phyloP scores from a whole-genome alignment of 2,113 vertebrate species.

The Catagonus wagneri region DNA sequence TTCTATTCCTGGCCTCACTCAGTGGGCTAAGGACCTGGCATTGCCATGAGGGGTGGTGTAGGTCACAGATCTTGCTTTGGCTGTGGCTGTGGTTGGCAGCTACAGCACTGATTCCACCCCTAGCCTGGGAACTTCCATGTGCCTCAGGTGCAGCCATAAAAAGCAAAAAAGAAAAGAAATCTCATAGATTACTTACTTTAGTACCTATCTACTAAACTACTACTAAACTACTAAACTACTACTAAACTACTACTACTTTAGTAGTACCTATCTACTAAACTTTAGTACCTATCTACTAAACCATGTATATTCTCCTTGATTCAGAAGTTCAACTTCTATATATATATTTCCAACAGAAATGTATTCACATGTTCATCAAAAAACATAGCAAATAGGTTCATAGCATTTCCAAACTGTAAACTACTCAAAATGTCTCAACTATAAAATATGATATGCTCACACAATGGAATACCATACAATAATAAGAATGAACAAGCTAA shows the following conservation, averaged over 20 bases:
- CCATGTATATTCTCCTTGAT: not conserved
- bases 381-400: not conserved
- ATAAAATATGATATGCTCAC: not conserved
- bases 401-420: slow-evolving; percentile 25
- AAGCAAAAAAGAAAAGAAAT: not conserved
- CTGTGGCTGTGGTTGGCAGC: too few relatives aligned
- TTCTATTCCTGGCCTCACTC: too few relatives aligned
- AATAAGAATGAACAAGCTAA: not conserved
- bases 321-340: not conserved
- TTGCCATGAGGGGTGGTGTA: too few relatives aligned
- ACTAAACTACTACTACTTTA: too few relatives aligned
- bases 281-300: not conserved
- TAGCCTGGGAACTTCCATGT: too few relatives aligned
- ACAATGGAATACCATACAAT: not conserved
- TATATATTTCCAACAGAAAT: not conserved
- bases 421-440: not conserved
- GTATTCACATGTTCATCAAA: not conserved
- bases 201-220: not conserved
- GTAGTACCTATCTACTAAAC: not conserved
- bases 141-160: too few relatives aligned
- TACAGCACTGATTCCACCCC: too few relatives aligned
- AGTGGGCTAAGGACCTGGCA: too few relatives aligned
- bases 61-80: too few relatives aligned
- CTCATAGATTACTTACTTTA: not conserved
- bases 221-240: too few relatives aligned